phyloP scores from a whole-genome alignment of 2,797 vertebrate genomes.

The Ceryle rudis region DNA sequence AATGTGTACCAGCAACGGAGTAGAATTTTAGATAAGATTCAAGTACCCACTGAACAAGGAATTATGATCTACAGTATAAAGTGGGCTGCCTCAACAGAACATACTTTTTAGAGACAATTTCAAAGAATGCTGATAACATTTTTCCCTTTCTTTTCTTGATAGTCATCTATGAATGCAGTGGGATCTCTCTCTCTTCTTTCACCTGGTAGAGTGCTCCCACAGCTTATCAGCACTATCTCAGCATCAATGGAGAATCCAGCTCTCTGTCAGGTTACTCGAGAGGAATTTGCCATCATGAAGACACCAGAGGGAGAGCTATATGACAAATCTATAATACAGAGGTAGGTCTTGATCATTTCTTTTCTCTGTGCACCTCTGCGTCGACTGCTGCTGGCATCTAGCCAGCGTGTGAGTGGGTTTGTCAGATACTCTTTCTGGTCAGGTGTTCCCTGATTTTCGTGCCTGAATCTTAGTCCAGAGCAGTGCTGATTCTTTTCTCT shows the following conservation, averaged over 20 bases:
- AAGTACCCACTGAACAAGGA: not conserved
- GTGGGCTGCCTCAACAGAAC: not conserved
- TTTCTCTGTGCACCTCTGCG: not conserved
- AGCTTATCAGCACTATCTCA: slow-evolving; percentile 85
- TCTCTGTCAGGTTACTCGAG: slow-evolving; percentile 87
- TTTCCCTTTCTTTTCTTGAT: slow-evolving; percentile 24
- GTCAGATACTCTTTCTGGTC: not conserved
- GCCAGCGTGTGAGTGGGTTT: not conserved
- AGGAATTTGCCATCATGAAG: slow-evolving; percentile 94
- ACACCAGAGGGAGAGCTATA: slow-evolving; percentile 91
- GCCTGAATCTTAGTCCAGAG: not conserved
- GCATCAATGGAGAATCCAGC: slow-evolving; percentile 85
- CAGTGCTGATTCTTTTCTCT: not conserved
- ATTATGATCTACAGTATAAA: not conserved
- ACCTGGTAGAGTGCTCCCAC: slow-evolving; percentile 87
- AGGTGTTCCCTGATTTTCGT: not conserved
- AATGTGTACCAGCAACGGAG: not conserved
- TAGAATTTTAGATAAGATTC: not conserved
- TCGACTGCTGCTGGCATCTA: not conserved
- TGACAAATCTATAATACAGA: slow-evolving; percentile 94
- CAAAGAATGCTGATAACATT: not conserved
- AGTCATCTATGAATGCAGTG: slow-evolving; percentile 92
- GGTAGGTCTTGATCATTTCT: slow-evolving; percentile 73
- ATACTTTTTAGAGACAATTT: not conserved
- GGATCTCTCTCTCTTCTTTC: slow-evolving; percentile 88